Evolutionary conservation across 2,888 invertebrate species (phyloP), one percentile per base, ranked within the genome.

Genomic region (Ceriagrion tenellum): DNA sequence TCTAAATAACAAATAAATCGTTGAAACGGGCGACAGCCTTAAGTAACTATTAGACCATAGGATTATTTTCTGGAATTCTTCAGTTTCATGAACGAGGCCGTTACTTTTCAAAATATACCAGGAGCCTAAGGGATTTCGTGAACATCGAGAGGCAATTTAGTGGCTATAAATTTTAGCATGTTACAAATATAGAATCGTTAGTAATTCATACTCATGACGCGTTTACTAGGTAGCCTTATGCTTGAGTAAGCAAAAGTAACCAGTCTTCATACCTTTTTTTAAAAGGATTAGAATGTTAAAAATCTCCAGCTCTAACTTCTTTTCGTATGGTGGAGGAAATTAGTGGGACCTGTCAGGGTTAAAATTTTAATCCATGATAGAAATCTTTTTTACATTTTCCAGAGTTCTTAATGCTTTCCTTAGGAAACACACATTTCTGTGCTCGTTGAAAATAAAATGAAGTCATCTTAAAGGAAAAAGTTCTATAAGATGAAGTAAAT

Each of bases 401-500:
- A 0, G 26, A 23, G 69, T 69, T n/a, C 69, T 69, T 69, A 69
- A 69, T 69, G 69, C 69, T 69, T 6, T 69, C 0, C 69, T 69
- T n/a, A 69, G 69, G 26, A 69, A 69, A 69, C 69, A 69, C 47
- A 47, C 69, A 69, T 69, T 69, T 69, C 23, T 69, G n/a, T 26
- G 26, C 69, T 23, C 12, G 69, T 69, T 69, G 8, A 69, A 69
- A 69, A 23, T 69, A 26, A 69, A 69, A 69, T 69, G n/a, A 69
- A 69, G n/a, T 69, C 69, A 69, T n/a, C 69, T 47, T 69, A 26
- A n/a, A 40, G 88, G 47, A 47, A 88, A 88, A 88, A 88, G 88
- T 88, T 88, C 10, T 88, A 47, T 47, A 40, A 47, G 20, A 88
- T 47, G 88, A 47, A 88, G 88, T 88, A 88, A 88, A 88, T 88